Evolutionary conservation across 2,888 invertebrate genomes (phyloP).

Genomic region (Nysson spinosus): DNA sequence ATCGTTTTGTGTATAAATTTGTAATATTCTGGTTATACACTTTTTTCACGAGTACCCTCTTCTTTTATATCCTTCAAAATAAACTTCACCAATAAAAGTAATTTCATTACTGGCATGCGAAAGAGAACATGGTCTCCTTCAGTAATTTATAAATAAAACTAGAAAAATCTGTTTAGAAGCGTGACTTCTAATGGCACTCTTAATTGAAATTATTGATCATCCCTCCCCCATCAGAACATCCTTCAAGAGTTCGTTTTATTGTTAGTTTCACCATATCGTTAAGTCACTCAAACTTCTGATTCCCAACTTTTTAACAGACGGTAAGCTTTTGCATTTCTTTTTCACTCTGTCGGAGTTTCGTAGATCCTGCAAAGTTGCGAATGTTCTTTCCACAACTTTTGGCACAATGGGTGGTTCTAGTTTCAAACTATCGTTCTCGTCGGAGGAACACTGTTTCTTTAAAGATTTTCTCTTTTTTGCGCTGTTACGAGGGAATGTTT

Average conservation of each 20-base stretch:
- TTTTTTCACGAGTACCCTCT: no score
- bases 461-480: not conserved
- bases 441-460: constrained; percentile 1
- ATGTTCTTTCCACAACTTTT: constrained; percentile 80
- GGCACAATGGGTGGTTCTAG: constrained; percentile 80
- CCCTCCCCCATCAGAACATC: not conserved
- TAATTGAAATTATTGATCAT: not conserved
- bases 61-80: no score
- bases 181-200: no score
- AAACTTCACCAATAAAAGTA: not conserved
- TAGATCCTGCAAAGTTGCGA: constrained; percentile 77
- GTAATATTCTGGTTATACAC: no score
- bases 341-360: constrained; percentile 6
- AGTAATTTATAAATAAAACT: not conserved
- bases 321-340: constrained; percentile 8
- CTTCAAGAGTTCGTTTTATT: not conserved
- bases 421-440: constrained; percentile 74
- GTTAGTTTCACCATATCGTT: constrained; percentile 53
- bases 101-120: not conserved
- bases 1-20: no score
- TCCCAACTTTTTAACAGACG: constrained; percentile 12
- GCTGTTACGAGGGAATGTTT: no score
- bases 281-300: constrained; percentile 44
- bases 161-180: no score
- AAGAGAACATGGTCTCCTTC: not conserved